A percentile compares a stretch with the other conserved stretches of the same genome.
Evolutionary conservation across 1,140 invertebrate species (phyloP).

Genomic region (Bombus impatiens): DNA sequence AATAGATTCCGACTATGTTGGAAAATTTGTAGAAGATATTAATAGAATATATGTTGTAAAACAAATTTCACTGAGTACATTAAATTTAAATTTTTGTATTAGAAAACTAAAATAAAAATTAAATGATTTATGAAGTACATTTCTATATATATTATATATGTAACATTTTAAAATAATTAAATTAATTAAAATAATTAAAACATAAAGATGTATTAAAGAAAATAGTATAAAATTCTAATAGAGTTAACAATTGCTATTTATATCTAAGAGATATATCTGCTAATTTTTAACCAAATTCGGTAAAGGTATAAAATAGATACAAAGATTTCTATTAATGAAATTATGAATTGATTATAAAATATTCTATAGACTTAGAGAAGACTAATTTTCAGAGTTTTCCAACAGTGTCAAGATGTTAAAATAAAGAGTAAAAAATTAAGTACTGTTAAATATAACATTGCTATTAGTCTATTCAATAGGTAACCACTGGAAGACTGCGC

Average conservation of each 20-base stretch:
- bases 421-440: constrained; percentile 65
- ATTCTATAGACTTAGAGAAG: constrained; percentile 4
- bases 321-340: not conserved
- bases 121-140: not conserved
- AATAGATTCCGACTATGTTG: constrained; percentile 48
- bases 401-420: constrained; percentile 63
- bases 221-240: constrained; percentile 3
- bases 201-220: not conserved
- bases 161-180: not conserved
- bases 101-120: constrained; percentile 15
- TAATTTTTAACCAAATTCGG: not conserved
- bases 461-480: constrained; percentile 73
- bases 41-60: not conserved
- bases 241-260: not conserved
- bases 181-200: too few relatives aligned
- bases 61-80: not conserved
- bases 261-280: not conserved
- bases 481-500: constrained; percentile 81
- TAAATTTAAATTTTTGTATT: constrained; percentile 12
- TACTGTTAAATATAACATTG: constrained; percentile 68
- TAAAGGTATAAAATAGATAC: not conserved
- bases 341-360: not conserved
- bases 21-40: constrained; percentile 23
- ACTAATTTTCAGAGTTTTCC: constrained; percentile 50
- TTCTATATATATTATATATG: not conserved